These are phyloP conservation scores for Sapayoa aenigma DNA, from an alignment of 2,113 vertebrate species.

Conservation along the genomic window DNA sequence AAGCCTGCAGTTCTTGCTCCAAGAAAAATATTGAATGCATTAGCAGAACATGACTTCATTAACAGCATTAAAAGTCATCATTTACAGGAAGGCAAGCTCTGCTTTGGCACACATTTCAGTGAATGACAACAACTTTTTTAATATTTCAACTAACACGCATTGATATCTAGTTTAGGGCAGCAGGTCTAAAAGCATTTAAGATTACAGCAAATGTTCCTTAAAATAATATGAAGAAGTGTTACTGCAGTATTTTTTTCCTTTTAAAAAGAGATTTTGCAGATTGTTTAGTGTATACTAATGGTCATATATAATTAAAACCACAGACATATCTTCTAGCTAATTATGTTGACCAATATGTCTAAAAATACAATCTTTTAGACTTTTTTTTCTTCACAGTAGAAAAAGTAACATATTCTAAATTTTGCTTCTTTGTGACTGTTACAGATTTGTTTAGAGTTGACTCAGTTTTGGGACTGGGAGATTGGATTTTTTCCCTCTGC, in stretches of 20 bases:
- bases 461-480: neutral
- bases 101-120: neutral
- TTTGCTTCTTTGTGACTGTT: neutral
- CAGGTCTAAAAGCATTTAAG: slow-evolving; percentile 7
- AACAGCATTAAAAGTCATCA: slow-evolving; percentile 25
- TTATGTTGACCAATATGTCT: neutral
- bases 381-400: neutral
- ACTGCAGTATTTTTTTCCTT: neutral
- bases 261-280: neutral
- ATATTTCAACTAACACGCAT: neutral
- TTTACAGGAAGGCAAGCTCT: slow-evolving; percentile 24
- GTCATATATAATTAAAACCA: neutral
- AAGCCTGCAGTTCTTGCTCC: slow-evolving; percentile 5
- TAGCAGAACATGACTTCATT: slow-evolving; percentile 56
- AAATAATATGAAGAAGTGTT: neutral
- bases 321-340: neutral
- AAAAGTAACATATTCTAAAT: neutral
- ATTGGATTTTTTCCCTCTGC: neutral
- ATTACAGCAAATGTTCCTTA: neutral
- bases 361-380: neutral
- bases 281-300: neutral
- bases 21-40: slow-evolving; percentile 46
- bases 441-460: neutral
- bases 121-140: neutral
- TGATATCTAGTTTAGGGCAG: neutral